These are phyloP conservation scores for Polyommatus iphigenia DNA, from an alignment of 2,888 invertebrate genomes.

Conservation along the genomic window DNA sequence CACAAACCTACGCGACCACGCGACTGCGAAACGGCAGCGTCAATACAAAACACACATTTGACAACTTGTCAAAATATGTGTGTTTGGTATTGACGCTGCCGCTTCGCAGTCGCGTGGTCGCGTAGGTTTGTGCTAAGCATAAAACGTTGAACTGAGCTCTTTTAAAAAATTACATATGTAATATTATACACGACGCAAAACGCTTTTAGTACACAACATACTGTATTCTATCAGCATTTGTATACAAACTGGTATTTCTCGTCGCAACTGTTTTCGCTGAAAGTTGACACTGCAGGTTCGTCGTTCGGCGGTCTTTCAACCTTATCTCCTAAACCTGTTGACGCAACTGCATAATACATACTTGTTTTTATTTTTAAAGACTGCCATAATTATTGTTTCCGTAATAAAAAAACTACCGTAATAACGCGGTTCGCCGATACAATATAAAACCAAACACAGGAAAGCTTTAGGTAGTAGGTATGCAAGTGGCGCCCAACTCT, in stretches of 20 bases:
- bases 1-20: too few relatives aligned
- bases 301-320: constrained; percentile 26
- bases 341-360: constrained; percentile 9
- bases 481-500: neutral
- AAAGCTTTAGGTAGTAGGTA: neutral
- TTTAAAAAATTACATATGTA: too few relatives aligned
- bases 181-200: too few relatives aligned
- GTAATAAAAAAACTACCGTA: neutral
- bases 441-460: neutral
- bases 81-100: too few relatives aligned
- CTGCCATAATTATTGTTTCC: constrained; percentile 18
- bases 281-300: constrained; percentile 20
- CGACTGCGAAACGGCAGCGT: too few relatives aligned
- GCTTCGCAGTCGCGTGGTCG: too few relatives aligned
- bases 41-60: too few relatives aligned
- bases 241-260: neutral
- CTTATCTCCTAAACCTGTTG: constrained; percentile 31
- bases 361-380: constrained; percentile 1
- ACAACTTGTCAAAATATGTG: too few relatives aligned
- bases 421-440: neutral
- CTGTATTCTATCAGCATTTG: too few relatives aligned
- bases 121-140: too few relatives aligned
- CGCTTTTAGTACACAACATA: too few relatives aligned
- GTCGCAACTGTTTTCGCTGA: constrained; percentile 4
- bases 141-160: too few relatives aligned